Evolutionary conservation across 2,888 invertebrate species (phyloP).

Genomic region (Hipparchia sbordonii): DNA sequence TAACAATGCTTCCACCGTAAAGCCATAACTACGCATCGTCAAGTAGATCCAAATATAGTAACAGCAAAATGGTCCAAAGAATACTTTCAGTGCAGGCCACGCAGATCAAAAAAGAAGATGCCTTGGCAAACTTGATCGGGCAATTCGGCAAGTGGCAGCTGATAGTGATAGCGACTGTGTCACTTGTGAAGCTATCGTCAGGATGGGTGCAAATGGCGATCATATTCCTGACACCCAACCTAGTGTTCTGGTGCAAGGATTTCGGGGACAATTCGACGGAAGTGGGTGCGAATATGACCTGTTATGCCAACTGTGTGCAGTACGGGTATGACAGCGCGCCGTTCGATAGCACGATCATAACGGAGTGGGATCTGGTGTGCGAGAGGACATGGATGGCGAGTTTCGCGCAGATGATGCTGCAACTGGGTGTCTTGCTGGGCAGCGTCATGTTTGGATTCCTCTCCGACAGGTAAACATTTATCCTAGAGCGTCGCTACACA

Average conservation of each 20-base stretch:
- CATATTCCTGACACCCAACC: slow-evolving; percentile 87
- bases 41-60: background rate
- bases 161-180: slow-evolving; percentile 84
- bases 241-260: slow-evolving; percentile 75
- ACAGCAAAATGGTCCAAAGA: slow-evolving; percentile 58
- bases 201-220: slow-evolving; percentile 91
- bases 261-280: slow-evolving; percentile 56
- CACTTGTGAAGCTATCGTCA: slow-evolving; percentile 87
- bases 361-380: slow-evolving; percentile 90
- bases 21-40: background rate
- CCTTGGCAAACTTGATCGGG: slow-evolving; percentile 63
- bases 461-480: slow-evolving; percentile 85
- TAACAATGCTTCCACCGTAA: slow-evolving; percentile 6
- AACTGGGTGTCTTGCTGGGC: slow-evolving; percentile 88
- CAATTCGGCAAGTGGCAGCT: slow-evolving; percentile 88
- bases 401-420: slow-evolving; percentile 88
- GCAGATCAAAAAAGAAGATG: slow-evolving; percentile 56
- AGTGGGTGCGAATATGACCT: slow-evolving; percentile 64
- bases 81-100: slow-evolving; percentile 47
- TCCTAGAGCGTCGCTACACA: background rate
- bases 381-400: slow-evolving; percentile 85
- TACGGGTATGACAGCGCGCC: slow-evolving; percentile 84
- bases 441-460: slow-evolving; percentile 88
- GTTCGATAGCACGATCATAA: slow-evolving; percentile 87
- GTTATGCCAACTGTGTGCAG: slow-evolving; percentile 77